These are phyloP conservation scores for Sparidentex hasta DNA, from an alignment of 2,797 vertebrate species.

Conservation along the genomic window DNA sequence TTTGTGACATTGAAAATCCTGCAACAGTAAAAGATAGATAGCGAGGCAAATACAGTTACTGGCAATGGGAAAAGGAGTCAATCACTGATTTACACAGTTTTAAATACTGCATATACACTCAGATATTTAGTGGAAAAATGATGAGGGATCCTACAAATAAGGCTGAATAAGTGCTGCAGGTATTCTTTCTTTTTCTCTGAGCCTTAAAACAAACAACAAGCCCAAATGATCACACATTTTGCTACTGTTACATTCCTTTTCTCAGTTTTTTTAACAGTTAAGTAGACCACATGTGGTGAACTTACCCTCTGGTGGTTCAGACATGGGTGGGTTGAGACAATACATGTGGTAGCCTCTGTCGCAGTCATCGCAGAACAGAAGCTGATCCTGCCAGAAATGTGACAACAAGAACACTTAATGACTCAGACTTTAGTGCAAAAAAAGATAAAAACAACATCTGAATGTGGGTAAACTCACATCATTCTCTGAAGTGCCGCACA, in stretches of 20 bases:
- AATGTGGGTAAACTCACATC: constrained; percentile 86
- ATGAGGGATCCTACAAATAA: too few species aligned
- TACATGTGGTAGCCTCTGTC: constrained; percentile 98
- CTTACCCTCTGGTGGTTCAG: constrained; percentile 95
- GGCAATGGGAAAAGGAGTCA: too few species aligned
- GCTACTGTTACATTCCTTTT: not conserved
- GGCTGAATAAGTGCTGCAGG: not conserved
- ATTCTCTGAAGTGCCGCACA: constrained; percentile 96
- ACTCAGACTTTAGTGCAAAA: not conserved
- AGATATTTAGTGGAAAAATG: too few species aligned
- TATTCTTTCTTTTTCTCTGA: not conserved
- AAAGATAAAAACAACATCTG: too few species aligned
- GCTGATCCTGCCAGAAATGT: constrained; percentile 82
- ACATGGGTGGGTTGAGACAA: constrained; percentile 94
- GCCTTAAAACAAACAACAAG: not conserved
- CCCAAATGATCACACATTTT: too few species aligned
- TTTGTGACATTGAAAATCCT: too few species aligned
- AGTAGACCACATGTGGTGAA: not conserved
- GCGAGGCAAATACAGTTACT: too few species aligned
- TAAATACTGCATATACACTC: too few species aligned
- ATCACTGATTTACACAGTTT: too few species aligned
- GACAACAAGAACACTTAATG: constrained; percentile 3
- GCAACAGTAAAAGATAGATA: too few species aligned
- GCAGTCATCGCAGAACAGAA: constrained; percentile 95
- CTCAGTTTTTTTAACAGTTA: too few species aligned